These are phyloP conservation scores for Tipula unca DNA, from an alignment of 2,888 invertebrate genomes.

Conservation along the genomic window DNA sequence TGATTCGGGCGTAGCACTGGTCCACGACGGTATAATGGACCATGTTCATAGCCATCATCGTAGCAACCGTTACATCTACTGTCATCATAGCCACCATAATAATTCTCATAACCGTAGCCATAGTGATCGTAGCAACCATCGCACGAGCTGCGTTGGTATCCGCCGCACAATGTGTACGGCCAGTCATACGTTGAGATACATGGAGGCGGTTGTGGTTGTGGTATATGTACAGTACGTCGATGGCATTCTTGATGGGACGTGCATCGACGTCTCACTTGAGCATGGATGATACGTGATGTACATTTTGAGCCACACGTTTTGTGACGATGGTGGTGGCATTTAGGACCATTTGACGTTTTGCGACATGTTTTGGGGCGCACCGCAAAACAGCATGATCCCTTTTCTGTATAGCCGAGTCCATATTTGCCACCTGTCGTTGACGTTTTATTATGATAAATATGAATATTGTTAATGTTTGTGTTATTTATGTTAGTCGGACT, in stretches of 20 bases:
- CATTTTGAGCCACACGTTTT: constrained; percentile 36
- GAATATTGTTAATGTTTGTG: constrained; percentile 33
- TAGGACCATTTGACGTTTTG: constrained; percentile 24
- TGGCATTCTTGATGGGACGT: constrained; percentile 19
- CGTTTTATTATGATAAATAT: constrained; percentile 34
- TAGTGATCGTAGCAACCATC: constrained; percentile 27
- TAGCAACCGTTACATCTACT: constrained; percentile 24
- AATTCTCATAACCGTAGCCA: constrained; percentile 23
- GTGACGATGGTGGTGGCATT: constrained; percentile 30
- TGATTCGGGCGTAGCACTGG: constrained; percentile 25
- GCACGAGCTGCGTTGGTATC: constrained; percentile 22
- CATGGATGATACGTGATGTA: constrained; percentile 33
- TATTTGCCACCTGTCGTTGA: constrained; percentile 35
- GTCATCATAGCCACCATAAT: constrained; percentile 21
- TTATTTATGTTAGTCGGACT: constrained; percentile 25
- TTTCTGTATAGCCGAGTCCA: constrained; percentile 35
- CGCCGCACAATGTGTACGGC: constrained; percentile 27
- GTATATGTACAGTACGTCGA: constrained; percentile 23
- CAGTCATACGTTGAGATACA: constrained; percentile 24
- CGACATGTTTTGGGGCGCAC: constrained; percentile 29
- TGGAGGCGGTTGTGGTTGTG: constrained; percentile 24
- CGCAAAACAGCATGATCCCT: constrained; percentile 36
- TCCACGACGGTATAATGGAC: constrained; percentile 25
- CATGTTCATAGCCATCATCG: constrained; percentile 25
- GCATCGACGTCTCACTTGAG: constrained; percentile 23